A percentile compares a stretch with the other conserved stretches of the same genome.
Conservation (phyloP, 2,797 vertebrate species). For the Coccyzus lansbergi region DNA sequence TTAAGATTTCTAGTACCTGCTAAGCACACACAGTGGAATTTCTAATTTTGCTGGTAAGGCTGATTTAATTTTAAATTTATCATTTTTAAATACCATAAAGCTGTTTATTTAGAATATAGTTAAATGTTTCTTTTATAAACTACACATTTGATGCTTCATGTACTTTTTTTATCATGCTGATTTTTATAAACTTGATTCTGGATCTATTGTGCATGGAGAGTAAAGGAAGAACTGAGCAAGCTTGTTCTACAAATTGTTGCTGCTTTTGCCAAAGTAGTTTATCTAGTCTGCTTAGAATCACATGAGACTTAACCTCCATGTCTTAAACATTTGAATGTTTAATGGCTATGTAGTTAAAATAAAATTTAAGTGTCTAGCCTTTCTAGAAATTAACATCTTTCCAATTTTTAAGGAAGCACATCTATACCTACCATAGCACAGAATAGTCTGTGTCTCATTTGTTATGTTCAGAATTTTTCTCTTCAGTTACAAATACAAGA, state of each 20-base stretch:
- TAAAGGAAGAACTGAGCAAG: neutral
- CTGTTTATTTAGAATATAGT: neutral
- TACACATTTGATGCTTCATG: neutral
- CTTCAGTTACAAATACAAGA: neutral
- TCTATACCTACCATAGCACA: neutral
- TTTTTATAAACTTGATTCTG: neutral
- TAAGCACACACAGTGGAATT: neutral
- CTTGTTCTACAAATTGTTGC: neutral
- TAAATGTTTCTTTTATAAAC: neutral
- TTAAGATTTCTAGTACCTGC: neutral
- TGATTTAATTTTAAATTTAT: neutral
- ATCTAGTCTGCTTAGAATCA: neutral
- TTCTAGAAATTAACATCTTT: neutral
- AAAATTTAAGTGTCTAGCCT: neutral
- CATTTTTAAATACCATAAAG: neutral
- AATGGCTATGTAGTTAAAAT: neutral
- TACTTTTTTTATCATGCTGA: neutral
- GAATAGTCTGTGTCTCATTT: neutral
- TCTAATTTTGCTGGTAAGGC: neutral
- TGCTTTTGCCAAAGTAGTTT: neutral
- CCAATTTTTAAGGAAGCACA: neutral
- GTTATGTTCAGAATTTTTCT: neutral
- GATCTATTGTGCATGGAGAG: accelerated
- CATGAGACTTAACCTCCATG: neutral
- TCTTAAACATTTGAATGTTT: neutral